Conservation (phyloP, 2,113 vertebrate species). For the Anhinga anhinga region DNA sequence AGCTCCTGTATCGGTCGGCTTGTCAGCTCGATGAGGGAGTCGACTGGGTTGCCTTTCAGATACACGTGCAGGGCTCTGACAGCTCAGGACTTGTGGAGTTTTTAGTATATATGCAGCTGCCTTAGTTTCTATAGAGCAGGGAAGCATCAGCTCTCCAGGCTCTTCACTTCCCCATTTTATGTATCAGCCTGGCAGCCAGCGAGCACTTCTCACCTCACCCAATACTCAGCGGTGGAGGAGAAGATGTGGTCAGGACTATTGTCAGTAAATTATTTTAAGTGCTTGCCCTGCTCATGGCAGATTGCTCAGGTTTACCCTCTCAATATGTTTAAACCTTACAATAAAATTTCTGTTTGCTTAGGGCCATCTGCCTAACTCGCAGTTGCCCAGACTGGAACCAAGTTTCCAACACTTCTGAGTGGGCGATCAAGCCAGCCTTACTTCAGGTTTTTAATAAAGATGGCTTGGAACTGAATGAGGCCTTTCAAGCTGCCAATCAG, state of each 20-base stretch:
- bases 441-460: background rate
- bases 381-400: background rate
- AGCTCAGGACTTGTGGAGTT: background rate
- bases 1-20: background rate
- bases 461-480: background rate
- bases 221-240: background rate
- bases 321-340: background rate
- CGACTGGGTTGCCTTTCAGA: background rate
- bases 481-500: background rate
- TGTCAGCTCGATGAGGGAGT: background rate
- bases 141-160: background rate
- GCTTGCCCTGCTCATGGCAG: background rate
- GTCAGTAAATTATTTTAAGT: background rate
- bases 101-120: background rate
- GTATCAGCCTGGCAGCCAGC: background rate
- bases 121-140: background rate
- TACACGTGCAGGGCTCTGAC: rapidly evolving
- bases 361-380: background rate
- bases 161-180: background rate
- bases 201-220: background rate
- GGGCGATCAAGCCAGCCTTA: background rate
- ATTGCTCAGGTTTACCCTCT: slow-evolving; percentile 13
- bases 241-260: background rate
- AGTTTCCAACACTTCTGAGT: background rate
- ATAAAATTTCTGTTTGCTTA: slow-evolving; percentile 2